A percentile compares a stretch with the other conserved stretches of the same genome.
Conservation (phyloP, 2,113 vertebrate genomes). For the Mus pahari region DNA sequence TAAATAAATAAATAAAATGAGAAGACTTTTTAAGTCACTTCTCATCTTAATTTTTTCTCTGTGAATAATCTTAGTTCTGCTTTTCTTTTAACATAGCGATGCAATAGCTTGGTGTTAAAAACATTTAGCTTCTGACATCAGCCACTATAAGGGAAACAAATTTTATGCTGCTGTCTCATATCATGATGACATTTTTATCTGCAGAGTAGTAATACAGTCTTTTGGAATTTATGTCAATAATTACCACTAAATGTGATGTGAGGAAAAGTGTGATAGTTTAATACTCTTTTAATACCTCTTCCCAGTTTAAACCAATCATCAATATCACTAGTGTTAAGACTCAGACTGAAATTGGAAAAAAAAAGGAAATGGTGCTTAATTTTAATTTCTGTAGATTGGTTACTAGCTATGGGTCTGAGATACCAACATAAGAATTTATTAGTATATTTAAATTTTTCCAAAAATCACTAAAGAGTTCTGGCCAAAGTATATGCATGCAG, state of each 20-base stretch:
- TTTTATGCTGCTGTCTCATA: not conserved
- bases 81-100: not conserved
- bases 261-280: not conserved
- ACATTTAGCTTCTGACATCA: not conserved
- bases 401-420: not conserved
- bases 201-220: not conserved
- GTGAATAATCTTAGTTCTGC: not conserved
- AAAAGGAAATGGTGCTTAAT: not conserved
- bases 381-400: slow-evolving; percentile 22
- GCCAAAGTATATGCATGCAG: not conserved
- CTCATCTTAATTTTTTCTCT: not conserved
- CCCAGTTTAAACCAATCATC: not conserved
- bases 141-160: not conserved
- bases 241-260: slow-evolving; percentile 3
- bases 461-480: not conserved
- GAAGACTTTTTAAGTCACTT: not conserved
- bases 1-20: not conserved
- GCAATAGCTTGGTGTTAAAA: not conserved
- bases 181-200: slow-evolving; percentile 23
- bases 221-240: slow-evolving; percentile 6
- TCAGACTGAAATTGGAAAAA: not conserved
- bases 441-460: not conserved
- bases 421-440: slow-evolving; percentile 20
- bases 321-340: not conserved
- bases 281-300: not conserved